Percentiles rank a stretch among this genome's conserved stretches.
Evolutionary conservation across 2,797 vertebrate genomes (phyloP).

Genomic region (Parotocinclus haroldoi): DNA sequence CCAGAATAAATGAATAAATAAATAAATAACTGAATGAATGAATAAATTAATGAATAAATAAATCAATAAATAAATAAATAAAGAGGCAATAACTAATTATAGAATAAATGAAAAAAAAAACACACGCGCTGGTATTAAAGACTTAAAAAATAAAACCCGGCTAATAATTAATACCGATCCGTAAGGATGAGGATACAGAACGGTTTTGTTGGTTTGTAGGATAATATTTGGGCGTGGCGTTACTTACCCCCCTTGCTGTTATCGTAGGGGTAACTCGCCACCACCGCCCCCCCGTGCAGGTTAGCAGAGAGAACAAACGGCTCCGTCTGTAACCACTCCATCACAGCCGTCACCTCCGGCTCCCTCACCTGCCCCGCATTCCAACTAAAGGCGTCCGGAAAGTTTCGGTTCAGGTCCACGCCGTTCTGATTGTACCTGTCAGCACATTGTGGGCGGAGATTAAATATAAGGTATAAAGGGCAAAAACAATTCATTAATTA

Average conservation of each 20-base stretch:
- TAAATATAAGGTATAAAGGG: background rate
- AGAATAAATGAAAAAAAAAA: no score
- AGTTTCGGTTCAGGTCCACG: conserved; percentile 90
- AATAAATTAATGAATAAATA: no score
- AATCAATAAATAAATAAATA: no score
- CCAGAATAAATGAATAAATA: background rate
- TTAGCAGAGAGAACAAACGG: conserved; percentile 91
- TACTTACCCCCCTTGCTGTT: conserved; percentile 79
- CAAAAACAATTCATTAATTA: no score
- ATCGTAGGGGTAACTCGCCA: conserved; percentile 93
- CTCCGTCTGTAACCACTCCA: conserved; percentile 82
- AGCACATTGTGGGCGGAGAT: background rate
- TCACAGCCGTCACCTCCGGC: conserved; percentile 84
- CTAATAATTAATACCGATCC: no score
- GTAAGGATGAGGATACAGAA: no score
- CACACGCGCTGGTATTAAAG: no score
- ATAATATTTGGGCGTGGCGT: background rate
- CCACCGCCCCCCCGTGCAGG: conserved; percentile 90
- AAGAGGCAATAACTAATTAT: no score
- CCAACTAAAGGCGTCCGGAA: conserved; percentile 79
- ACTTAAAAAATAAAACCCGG: no score
- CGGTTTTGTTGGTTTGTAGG: no score
- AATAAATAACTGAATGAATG: background rate
- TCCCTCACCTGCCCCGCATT: conserved; percentile 55
- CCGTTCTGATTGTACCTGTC: conserved; percentile 79